Base-by-base conservation (phyloP, 2,797 vertebrate species). In the Leuciscus waleckii region DNA sequence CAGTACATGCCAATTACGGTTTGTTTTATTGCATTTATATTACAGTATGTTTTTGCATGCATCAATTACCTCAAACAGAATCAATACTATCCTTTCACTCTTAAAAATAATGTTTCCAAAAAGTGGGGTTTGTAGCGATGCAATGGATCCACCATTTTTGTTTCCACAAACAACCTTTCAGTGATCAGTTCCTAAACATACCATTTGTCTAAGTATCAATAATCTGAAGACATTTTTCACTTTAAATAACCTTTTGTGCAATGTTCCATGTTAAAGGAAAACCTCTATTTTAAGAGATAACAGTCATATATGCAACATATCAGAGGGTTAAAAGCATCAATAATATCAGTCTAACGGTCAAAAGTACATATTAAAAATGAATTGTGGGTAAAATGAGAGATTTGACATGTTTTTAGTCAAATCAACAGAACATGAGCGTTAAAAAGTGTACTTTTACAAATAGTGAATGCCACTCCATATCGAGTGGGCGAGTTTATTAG, bases 401-500 rank as follows among this genome's bases (percentile, higher is more conserved):
- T n/a, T 39, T n/a, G 4, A 9, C 32, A 76, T 76, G 49, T 76
- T 32, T n/a, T 41, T 16, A n/a, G 2, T 43, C 4, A 41, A 79
- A 29, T 19, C 32, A 49, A 16, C 46, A 16, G 46, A 35, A 35
- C 35, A 5, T 35, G 35, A 35, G 35, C 35, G 5, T 35, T 16
- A 16, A 5, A 46, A 4, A 16, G 1, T 16, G n/a, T 54, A 14
- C 21, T 81, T 81, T 69, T 84, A 43, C 39, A 14, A 35, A 58
- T 10, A 11, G 49, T 29, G 8, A 32, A 77, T 56, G 35, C 29
- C 21, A 32, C 23, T 56, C 2, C 17, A 23, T 13, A 76, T 54
- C 5, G 73, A 76, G 74, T 84, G 46, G 82, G 82, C 4, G 65
- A 70, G 26, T 69, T 79, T 78, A 79, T 85, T 83, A 58, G 79